Conservation (phyloP, 2,797 vertebrate genomes). For the Falco naumanni region DNA sequence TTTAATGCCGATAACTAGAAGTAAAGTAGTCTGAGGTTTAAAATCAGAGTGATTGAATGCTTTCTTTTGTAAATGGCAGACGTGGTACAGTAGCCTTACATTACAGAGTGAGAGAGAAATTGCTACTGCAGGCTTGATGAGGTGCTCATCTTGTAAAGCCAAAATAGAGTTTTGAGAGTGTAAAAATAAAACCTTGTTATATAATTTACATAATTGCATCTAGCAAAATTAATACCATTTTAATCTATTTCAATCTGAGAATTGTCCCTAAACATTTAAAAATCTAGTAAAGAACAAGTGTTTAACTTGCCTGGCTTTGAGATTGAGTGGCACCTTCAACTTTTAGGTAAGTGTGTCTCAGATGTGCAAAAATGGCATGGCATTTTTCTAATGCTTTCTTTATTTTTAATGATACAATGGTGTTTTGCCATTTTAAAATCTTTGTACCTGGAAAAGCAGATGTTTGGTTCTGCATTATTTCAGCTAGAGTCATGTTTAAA, state of each 20-base stretch:
- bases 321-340: background rate
- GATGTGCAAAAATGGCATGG: background rate
- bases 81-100: background rate
- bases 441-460: background rate
- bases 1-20: background rate
- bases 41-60: background rate
- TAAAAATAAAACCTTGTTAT: slow-evolving; percentile 1
- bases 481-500: background rate
- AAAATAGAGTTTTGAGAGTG: background rate
- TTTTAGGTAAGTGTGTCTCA: background rate
- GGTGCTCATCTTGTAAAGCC: background rate
- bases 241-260: background rate
- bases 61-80: background rate
- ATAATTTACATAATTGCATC: background rate
- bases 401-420: background rate
- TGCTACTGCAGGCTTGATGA: background rate
- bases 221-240: background rate
- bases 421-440: background rate
- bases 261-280: background rate
- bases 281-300: background rate
- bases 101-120: background rate
- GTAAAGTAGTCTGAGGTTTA: background rate
- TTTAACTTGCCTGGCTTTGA: background rate
- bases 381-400: background rate
- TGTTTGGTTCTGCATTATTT: background rate